Base-by-base conservation (phyloP, 2,888 invertebrate species). In the Yponomeuta evonymella region DNA sequence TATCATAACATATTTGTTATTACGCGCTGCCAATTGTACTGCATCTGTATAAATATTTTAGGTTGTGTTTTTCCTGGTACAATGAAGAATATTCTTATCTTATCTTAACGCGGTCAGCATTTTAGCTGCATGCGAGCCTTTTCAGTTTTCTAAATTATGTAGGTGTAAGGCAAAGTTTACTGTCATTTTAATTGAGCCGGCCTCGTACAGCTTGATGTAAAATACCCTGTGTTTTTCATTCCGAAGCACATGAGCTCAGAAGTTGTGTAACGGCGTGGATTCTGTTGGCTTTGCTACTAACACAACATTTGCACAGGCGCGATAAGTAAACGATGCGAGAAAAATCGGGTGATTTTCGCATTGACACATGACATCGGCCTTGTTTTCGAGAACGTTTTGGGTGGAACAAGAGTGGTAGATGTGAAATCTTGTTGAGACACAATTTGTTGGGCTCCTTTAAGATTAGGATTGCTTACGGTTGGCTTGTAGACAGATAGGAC, bases 241-340 rank as follows among this genome's bases (percentile, higher is more conserved):
- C 23, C 12, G 12, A n/a, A 33, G 33, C 33, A 65, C 65, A 65
- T 30, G 65, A 12, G 33, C 43, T 43, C 67, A 36, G 36, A 48
- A 67, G n/a, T 67, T 48, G 48, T 48, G 67, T 67, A 36, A 36
- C n/a, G 67, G 11, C 43, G 67, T 30, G 67, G 51, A n/a, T 30
- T 69, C 29, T 69, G 29, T 69, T 48, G 48, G 33, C 51, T 51
- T 33, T n/a, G 29, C 51, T 48, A 51, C 68, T 69, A 51, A 29
- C 68, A 29, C 10, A 69, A 69, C 48, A 69, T 69, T 69, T 69
- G 51, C 9, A 29, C 68, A 69, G 68, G 68, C 51, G 51, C 68
- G 48, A 69, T 51, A 48, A 48, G 68, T 33, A 69, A 69, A 51
- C 51, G 48, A 36, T 36, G 67, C 33, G 67, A 67, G 43, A 48